Base-by-base conservation (phyloP, 35 echinoderm and acorn worm species). In the Ptychodera flava region DNA sequence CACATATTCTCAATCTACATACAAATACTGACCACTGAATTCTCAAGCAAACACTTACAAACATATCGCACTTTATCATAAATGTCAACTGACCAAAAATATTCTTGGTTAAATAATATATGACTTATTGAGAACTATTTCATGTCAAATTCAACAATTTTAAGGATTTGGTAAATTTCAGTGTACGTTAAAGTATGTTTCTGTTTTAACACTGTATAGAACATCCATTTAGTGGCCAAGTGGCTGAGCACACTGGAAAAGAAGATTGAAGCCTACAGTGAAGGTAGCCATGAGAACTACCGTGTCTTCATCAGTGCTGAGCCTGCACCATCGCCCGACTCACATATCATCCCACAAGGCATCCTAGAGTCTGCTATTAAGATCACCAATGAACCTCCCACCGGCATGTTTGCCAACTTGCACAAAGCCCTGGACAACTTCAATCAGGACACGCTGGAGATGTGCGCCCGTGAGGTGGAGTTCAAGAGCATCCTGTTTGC, bases 331-430 rank as follows among this genome's bases (percentile, higher is more conserved):
- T 80, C 92, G 22, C 88, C 93, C 64, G 96, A 99, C 1, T 86
- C 77, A 16, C 96, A 99, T 34, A 92, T 92, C 82, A 99, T 99
- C n/a, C 96, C 96, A 76, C 96, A 99, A 64, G 91, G 91, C 35
- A 94, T 99, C 86, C 38, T 99, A 28, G 92, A 99, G 79, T 94
- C 96, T 37, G 94, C 96, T 35, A 99, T 99, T 82, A 99, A 99
- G 88, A 99, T 99, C 85, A 99, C 96, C 88, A 99, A 99, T 79
- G 96, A 99, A 79, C 96, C 96, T n/a, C 96, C 96, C 28, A 99
- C 96, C 0, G 96, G 96, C 32, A 99, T 99, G 96, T 94, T 92
- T 84, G 96, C 96, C 85, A 99, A 99, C 86, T 90, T 99, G 30
- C 96, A 99, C 86, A 99, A 99, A 82, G 88, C 96, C 0, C 79